Conservation (phyloP, 2,888 invertebrate species). For the Sphaerophoria rueppellii region DNA sequence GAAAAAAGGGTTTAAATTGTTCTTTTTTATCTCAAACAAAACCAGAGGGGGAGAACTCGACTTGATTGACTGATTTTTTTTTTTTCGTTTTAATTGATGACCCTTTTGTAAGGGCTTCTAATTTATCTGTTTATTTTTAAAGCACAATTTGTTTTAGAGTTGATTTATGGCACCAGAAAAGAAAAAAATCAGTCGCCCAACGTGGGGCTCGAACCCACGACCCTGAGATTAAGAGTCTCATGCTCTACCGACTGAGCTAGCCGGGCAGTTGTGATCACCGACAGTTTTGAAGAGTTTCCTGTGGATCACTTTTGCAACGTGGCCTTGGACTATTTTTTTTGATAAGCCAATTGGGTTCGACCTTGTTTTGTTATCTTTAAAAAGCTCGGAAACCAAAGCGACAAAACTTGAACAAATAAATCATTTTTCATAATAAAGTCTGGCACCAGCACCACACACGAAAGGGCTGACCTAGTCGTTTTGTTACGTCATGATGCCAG, state of each 20-base stretch:
- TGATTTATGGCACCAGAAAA: slow-evolving; percentile 26
- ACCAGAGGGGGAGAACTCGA: slow-evolving; percentile 10
- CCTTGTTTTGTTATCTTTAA: not conserved
- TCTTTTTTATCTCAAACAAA: not conserved
- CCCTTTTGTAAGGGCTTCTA: slow-evolving; percentile 19
- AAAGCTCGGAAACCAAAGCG: not conserved
- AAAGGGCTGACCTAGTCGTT: slow-evolving; percentile 57
- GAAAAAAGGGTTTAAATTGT: slow-evolving; percentile 41
- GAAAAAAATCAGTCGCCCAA: slow-evolving; percentile 53
- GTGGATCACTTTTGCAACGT: not conserved
- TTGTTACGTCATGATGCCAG: not conserved
- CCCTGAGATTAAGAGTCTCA: slow-evolving; percentile 71
- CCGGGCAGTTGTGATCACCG: slow-evolving; percentile 25
- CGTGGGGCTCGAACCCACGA: slow-evolving; percentile 73
- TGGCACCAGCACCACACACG: slow-evolving; percentile 15
- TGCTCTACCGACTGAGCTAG: slow-evolving; percentile 73
- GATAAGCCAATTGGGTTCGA: slow-evolving; percentile 1
- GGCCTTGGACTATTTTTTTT: not conserved
- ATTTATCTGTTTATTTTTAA: slow-evolving; percentile 4
- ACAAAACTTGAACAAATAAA: slow-evolving; percentile 26
- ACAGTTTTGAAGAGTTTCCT: not conserved
- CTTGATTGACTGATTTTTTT: slow-evolving; percentile 13
- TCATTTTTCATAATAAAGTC: slow-evolving; percentile 4
- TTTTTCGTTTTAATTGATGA: slow-evolving; percentile 22
- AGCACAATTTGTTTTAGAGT: slow-evolving; percentile 11